Conservation (phyloP, 2,113 vertebrate species). For the Telmatochromis sp. region DNA sequence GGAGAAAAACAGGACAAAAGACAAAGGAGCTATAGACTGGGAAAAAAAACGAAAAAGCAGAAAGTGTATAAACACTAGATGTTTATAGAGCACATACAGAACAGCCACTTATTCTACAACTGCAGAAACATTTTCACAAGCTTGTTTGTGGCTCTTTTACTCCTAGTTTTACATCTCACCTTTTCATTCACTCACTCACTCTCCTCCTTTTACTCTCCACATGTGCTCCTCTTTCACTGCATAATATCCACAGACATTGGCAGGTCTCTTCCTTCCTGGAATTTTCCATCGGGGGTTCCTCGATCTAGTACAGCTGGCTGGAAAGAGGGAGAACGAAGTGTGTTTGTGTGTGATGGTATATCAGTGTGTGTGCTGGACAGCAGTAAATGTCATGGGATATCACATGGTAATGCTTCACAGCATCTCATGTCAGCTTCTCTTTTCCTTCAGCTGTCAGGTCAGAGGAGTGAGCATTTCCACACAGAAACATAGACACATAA, state of each 20-base stretch:
- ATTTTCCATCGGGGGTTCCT: conserved; percentile 20
- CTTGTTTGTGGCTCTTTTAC: not conserved
- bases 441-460: conserved; percentile 24
- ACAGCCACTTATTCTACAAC: not conserved
- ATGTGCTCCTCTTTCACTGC: not conserved
- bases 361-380: conserved; percentile 2
- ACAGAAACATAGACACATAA: not conserved
- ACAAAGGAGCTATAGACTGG: not conserved
- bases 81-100: not conserved
- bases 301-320: conserved; percentile 19
- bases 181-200: not conserved
- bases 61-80: not conserved
- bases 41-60: rapidly evolving
- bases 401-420: conserved; percentile 38
- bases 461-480: not conserved
- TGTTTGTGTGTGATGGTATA: not conserved
- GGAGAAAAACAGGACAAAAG: not conserved
- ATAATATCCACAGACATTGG: not conserved
- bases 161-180: not conserved
- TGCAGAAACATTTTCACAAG: not conserved
- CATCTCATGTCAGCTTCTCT: conserved; percentile 28
- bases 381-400: conserved; percentile 50
- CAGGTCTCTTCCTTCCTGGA: not conserved
- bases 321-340: not conserved
- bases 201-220: not conserved